phyloP scores from a whole-genome alignment of 1,140 invertebrate genomes.

The Leptopilina boulardi region DNA sequence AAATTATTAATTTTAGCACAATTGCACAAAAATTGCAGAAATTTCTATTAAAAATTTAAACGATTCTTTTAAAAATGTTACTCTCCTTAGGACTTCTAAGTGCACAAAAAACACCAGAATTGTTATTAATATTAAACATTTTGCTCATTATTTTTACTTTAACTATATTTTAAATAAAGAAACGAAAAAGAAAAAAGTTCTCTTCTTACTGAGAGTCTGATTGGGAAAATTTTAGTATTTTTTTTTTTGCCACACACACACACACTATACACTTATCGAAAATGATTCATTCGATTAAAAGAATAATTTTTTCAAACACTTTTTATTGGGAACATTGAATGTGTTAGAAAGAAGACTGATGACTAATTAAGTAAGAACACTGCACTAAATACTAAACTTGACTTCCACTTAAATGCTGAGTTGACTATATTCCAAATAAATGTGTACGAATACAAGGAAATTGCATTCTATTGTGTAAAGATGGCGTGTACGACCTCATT shows the following conservation, averaged over 20 bases:
- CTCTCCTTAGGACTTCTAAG: slow-evolving; percentile 73
- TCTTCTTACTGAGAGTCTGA: slow-evolving; percentile 57
- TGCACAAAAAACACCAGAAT: slow-evolving; percentile 68
- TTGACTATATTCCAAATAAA: neutral
- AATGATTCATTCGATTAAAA: neutral
- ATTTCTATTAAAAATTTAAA: neutral
- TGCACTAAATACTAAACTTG: neutral
- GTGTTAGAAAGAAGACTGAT: neutral
- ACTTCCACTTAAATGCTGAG: neutral
- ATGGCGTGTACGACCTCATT: slow-evolving; percentile 9
- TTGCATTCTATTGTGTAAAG: slow-evolving; percentile 15
- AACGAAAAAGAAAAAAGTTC: slow-evolving; percentile 63
- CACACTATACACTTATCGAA: neutral
- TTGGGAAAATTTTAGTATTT: slow-evolving; percentile 47
- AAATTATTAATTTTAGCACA: neutral
- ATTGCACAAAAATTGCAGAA: neutral
- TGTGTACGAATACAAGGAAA: neutral
- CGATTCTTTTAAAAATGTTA: slow-evolving; percentile 46
- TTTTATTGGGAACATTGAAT: neutral
- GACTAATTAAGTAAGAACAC: neutral
- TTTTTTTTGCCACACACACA: neutral
- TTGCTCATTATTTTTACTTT: slow-evolving; percentile 55
- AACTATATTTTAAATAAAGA: slow-evolving; percentile 52
- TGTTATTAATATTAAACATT: slow-evolving; percentile 67
- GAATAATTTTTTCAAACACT: too few relatives aligned